Conservation (phyloP, 23 tunicate species). For the Oikopleura dioica region DNA sequence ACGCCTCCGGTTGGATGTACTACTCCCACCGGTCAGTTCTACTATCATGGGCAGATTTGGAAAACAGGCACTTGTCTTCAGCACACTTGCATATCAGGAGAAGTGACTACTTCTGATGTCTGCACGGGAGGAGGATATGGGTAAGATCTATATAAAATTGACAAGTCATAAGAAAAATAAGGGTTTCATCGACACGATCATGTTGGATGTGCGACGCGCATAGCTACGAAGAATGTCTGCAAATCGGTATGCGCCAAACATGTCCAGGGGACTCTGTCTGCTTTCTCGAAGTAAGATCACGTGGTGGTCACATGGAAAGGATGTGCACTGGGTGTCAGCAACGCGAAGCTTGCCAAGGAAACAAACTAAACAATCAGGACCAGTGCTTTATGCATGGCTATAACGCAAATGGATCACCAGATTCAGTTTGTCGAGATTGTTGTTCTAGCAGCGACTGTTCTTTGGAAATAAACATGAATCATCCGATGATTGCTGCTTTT, state of each 20-base stretch:
- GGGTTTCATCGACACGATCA: too few species aligned
- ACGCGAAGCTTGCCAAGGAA: neutral
- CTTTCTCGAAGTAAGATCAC: conserved; percentile 7
- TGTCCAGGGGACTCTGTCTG: neutral
- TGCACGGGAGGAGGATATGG: neutral
- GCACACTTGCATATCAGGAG: neutral
- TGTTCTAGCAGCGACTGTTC: neutral
- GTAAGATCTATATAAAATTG: too few species aligned
- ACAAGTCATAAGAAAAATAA: too few species aligned
- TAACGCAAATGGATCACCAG: neutral
- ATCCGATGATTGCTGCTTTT: neutral
- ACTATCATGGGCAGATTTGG: conserved; percentile 12
- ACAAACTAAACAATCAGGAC: neutral
- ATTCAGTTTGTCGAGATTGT: conserved; percentile 6
- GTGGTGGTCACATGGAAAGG: neutral
- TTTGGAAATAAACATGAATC: neutral
- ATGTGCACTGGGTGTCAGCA: conserved; percentile 12
- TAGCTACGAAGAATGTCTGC: neutral
- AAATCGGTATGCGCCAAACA: neutral
- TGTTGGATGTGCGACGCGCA: conserved; percentile 7
- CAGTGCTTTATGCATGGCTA: neutral
- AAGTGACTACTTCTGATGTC: neutral
- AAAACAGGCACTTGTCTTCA: neutral
- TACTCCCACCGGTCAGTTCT: neutral
- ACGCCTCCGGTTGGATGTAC: neutral